Conservation (phyloP, 1,140 invertebrate species). For the Ridgeia piscesae region DNA sequence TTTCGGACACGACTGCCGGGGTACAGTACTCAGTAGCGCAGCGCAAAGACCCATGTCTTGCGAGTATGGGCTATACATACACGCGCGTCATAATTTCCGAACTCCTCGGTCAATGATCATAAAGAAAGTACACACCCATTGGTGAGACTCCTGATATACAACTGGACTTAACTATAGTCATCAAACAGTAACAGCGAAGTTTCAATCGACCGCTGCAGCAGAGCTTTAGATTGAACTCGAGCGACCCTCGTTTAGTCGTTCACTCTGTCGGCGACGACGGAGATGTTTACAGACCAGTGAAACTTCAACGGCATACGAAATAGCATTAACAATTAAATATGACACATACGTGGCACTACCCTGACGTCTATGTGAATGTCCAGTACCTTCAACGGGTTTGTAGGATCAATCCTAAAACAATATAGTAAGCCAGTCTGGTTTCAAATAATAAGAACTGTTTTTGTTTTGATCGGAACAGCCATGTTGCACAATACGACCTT, state of each 20-base stretch:
- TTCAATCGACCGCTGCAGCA: no score
- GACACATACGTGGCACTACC: background rate
- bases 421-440: background rate
- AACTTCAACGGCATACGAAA: background rate
- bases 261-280: background rate
- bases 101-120: no score
- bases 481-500: background rate
- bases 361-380: background rate
- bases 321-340: background rate
- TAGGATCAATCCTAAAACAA: background rate
- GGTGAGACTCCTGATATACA: no score
- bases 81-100: no score
- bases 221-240: background rate
- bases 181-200: no score
- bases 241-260: background rate
- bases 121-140: no score
- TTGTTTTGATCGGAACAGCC: background rate
- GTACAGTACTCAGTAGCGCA: no score
- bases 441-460: background rate
- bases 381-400: background rate
- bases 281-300: background rate
- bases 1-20: no score
- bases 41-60: no score
- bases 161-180: no score
- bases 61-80: no score